Evolutionary conservation across 1,140 invertebrate species (phyloP), one percentile per base, ranked within the genome.

Genomic region (Helicoverpa armigera): DNA sequence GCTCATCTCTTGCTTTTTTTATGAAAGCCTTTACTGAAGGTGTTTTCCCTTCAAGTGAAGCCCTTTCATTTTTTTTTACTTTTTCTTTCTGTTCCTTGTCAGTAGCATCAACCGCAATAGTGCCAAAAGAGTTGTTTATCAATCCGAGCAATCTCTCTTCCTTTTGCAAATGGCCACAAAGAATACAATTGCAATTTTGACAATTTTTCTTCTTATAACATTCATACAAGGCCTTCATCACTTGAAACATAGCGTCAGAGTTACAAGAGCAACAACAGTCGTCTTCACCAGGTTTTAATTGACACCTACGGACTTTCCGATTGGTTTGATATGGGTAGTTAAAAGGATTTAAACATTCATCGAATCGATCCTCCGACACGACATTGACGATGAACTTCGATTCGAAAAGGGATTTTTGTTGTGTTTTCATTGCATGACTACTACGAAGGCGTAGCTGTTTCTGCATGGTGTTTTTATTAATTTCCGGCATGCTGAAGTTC

Each of bases 171-270:
- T 89, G 88, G 14, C 87, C 88, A 70, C 91, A 91, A 54, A 92
- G 82, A 58, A 92, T 89, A 82, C 91, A 92, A 54, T 89, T 88
- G 74, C 90, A 92, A 83, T 90, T 69, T 79, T 89, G 85, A 82
- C 90, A 92, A 82, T 91, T 88, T 83, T 91, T 91, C 74, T 90
- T 90, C 78, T 91, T 91, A 76, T 91, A 92, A 77, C 91, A 91
- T 67, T 91, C 88, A 56, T 92, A 92, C 48, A 92, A 80, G 80
- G 88, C 87, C 83, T 91, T 91, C 88, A 92, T 91, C 0, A 92
- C 90, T 86, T 92, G 89, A 75, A 91, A 92, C 88, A 92, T 91
- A 29, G 89, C 90, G 83, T 91, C 90, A 31, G 91, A 92, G 79
- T 91, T 92, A 82, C 91, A 92, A 16, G 87, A 87, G 75, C 90